phyloP scores from a whole-genome alignment of 2,113 vertebrate genomes.

The Pipra filicauda region DNA sequence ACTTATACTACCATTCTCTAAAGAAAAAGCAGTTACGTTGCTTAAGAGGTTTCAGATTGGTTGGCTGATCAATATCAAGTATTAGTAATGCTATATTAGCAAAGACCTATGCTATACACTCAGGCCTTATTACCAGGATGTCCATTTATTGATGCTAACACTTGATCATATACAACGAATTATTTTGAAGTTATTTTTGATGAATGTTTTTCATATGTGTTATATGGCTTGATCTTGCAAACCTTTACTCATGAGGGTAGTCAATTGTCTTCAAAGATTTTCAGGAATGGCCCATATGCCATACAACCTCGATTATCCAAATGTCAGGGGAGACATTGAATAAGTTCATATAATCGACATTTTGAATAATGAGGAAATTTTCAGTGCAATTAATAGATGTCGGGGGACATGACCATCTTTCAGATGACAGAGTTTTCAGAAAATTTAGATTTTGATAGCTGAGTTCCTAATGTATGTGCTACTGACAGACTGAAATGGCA shows the following conservation, averaged over 20 bases:
- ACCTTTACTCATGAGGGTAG: constrained; percentile 8
- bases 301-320: constrained; percentile 36
- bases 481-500: neutral
- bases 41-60: neutral
- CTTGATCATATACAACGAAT: constrained; percentile 12
- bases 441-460: constrained; percentile 37
- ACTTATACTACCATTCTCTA: neutral
- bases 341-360: constrained; percentile 46
- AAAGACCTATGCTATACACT: neutral
- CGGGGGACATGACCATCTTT: constrained; percentile 46
- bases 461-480: neutral
- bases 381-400: constrained; percentile 53
- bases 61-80: constrained; percentile 14
- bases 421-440: constrained; percentile 8
- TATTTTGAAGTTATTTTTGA: constrained; percentile 29
- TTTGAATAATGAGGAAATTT: constrained; percentile 58
- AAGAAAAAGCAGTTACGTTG: neutral
- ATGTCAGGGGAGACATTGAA: constrained; percentile 43
- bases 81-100: neutral
- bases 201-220: neutral
- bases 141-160: constrained; percentile 7
- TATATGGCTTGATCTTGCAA: constrained; percentile 31
- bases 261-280: constrained; percentile 37
- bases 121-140: neutral
- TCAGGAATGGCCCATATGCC: constrained; percentile 35